Evolutionary conservation across 2,113 vertebrate genomes (phyloP), one percentile per base, ranked within the genome.

Genomic region (Cepphus grylle): DNA sequence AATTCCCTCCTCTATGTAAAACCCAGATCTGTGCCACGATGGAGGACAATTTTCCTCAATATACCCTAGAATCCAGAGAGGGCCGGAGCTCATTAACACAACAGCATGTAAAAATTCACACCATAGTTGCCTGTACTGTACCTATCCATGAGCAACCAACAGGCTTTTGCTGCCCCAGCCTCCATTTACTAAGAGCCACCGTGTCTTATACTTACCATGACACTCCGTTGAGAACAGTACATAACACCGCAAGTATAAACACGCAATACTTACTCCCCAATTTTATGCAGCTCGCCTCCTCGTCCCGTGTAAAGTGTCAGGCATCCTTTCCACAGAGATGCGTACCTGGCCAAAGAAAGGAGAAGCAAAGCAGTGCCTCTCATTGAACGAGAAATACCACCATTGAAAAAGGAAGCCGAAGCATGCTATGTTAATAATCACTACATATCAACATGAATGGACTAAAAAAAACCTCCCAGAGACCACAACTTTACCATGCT

Each of bases 311-410:
- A 99, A 71, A 99, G 98, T 0, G 99, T 99, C 96, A 99, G 98
- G 83, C 99, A 99, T 52, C 99, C 99, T 98, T 99, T 99, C 99
- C 99, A 99, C 81, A 99, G 99, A 74, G 99, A 99, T 4, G 99
- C 99, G 38, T 99, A 99, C 42, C 99, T 99, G 93, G 34, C 30
- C 79, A 81, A 83, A 70, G 42, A 74, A 85, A 87, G 65, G 11
- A 86, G 26, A 78, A 83, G 47, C 14, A 62, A 45, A 77, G 45
- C 29, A 50, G 23, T 8, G 11, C 26, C 49, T 77, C 26, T 91
- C 42, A 87, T 18, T 5, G 2, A 78, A 69, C 20, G 6, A 87
- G 11, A 70, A 83, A 26, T 18, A 65, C 7, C 23, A 26, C 21
- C 12, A 5, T 9, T 76, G 43, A 83, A 40, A 78, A 63, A 89